A percentile compares a stretch with the other conserved stretches of the same genome.
These are phyloP conservation scores for Trididemnum nubilum DNA, from an alignment of 23 tunicate genomes.

Conservation along the genomic window DNA sequence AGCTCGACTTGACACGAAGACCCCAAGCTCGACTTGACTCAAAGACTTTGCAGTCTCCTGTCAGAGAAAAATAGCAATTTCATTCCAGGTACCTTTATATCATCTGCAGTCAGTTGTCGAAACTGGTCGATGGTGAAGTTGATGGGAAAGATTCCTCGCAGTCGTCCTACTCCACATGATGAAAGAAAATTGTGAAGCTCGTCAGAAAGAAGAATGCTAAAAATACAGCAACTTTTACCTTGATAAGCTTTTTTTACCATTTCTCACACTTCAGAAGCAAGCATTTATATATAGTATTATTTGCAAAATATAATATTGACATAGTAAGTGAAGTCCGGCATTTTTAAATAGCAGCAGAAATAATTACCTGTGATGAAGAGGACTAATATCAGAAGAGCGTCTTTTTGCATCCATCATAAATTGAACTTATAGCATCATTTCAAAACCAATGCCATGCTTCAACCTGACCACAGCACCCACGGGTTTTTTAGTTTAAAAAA, in stretches of 20 bases:
- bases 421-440: neutral
- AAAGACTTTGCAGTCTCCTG: too few relatives aligned
- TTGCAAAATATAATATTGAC: too few relatives aligned
- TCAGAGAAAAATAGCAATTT: too few relatives aligned
- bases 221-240: too few relatives aligned
- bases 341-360: too few relatives aligned
- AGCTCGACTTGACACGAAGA: too few relatives aligned
- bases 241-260: too few relatives aligned
- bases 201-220: slow-evolving; percentile 62
- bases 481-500: too few relatives aligned
- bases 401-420: slow-evolving; percentile 40
- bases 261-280: too few relatives aligned
- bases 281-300: too few relatives aligned
- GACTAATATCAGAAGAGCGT: slow-evolving; percentile 67
- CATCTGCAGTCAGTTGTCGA: slow-evolving; percentile 35
- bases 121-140: slow-evolving; percentile 65
- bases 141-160: slow-evolving; percentile 68
- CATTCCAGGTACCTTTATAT: slow-evolving; percentile 55
- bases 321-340: too few relatives aligned
- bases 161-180: slow-evolving; percentile 44
- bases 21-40: too few relatives aligned
- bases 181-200: slow-evolving; percentile 49
- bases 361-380: slow-evolving; percentile 82
- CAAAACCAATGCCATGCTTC: neutral
- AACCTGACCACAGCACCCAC: neutral